Evolutionary conservation across 2,113 vertebrate genomes (phyloP).

Genomic region (Macrotus californicus): DNA sequence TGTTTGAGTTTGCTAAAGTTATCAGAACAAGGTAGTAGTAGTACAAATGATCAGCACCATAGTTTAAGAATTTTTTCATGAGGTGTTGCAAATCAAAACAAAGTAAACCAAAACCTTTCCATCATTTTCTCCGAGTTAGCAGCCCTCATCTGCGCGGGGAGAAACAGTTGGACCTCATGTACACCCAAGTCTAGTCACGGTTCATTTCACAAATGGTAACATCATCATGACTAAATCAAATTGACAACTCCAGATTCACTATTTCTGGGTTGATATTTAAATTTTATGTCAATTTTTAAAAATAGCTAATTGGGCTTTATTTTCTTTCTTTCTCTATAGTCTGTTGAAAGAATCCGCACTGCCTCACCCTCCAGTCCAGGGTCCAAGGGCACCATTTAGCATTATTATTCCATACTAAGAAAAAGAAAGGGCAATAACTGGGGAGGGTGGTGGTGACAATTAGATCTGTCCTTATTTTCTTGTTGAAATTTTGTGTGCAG

Average conservation of each 20-base stretch:
- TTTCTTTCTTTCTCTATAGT: neutral
- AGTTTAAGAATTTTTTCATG: constrained; percentile 2
- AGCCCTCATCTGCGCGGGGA: neutral
- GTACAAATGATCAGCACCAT: neutral
- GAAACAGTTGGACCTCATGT: neutral
- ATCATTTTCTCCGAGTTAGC: neutral
- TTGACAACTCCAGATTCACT: neutral
- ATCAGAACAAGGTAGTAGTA: neutral
- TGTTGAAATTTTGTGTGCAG: neutral
- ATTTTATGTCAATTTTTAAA: neutral
- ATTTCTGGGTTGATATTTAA: neutral
- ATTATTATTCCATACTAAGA: neutral
- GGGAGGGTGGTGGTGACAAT: neutral
- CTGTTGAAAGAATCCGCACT: neutral
- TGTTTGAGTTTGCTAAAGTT: neutral
- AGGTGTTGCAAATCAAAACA: neutral
- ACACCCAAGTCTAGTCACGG: neutral
- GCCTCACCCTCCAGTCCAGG: neutral
- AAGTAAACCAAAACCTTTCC: neutral
- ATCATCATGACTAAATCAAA: neutral
- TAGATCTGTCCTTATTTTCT: neutral
- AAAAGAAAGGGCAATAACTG: neutral
- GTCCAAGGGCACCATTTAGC: neutral
- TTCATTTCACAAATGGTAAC: neutral
- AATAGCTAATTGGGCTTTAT: neutral